Conservation (phyloP, 1,140 invertebrate genomes). For the Drosophila prosaltans region DNA sequence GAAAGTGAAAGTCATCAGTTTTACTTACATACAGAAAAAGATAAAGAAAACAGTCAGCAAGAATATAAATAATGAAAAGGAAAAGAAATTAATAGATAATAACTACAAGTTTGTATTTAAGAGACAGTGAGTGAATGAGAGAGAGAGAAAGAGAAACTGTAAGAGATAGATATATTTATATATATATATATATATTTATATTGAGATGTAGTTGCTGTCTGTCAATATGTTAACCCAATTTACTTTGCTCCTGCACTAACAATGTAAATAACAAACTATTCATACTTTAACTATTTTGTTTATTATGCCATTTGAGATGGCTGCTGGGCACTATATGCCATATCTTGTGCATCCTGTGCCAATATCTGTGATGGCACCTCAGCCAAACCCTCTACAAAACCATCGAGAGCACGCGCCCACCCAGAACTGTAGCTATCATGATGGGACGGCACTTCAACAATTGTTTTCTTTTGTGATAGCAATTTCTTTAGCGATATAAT, state of each 20-base stretch:
- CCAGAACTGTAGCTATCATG: constrained; percentile 85
- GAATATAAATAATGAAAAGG: background rate
- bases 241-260: constrained; percentile 50
- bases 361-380: constrained; percentile 77
- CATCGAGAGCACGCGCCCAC: constrained; percentile 86
- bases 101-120: background rate
- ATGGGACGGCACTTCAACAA: constrained; percentile 88
- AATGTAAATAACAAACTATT: constrained; percentile 48
- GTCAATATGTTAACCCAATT: constrained; percentile 47
- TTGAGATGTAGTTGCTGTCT: constrained; percentile 12
- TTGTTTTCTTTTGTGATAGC: constrained; percentile 89
- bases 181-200: constrained; percentile 36
- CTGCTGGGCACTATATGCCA: constrained; percentile 87
- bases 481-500: constrained; percentile 93
- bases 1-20: constrained; percentile 32
- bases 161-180: constrained; percentile 22
- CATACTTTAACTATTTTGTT: constrained; percentile 28
- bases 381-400: constrained; percentile 81
- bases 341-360: constrained; percentile 85
- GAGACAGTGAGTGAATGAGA: background rate
- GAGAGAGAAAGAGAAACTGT: constrained; percentile 6
- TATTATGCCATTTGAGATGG: constrained; percentile 55
- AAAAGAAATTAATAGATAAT: background rate
- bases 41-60: background rate
- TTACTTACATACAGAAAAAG: constrained; percentile 8